A percentile compares a stretch with the other conserved stretches of the same genome.
Conservation (phyloP, 2,888 invertebrate genomes). For the Chironomus riparius region DNA sequence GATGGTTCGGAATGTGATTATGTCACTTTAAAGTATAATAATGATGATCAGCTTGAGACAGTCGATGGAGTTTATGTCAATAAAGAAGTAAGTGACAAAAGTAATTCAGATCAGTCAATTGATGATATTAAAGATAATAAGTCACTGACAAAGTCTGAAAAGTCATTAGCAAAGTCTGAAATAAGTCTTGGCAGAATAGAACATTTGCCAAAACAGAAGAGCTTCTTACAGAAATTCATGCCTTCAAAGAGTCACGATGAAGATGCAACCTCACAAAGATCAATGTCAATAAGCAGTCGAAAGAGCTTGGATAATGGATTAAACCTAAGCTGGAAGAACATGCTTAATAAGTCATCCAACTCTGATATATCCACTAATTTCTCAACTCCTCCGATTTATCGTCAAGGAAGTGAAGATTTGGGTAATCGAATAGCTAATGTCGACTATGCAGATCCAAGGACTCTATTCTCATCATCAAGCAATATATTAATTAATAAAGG, state of each 20-base stretch:
- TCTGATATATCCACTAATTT: background rate
- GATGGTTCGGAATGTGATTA: conserved; percentile 39
- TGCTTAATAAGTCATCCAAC: background rate
- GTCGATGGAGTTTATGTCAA: conserved; percentile 32
- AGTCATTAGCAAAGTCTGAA: background rate
- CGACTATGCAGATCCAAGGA: conserved; percentile 75
- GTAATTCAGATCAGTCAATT: background rate
- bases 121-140: conserved; percentile 9
- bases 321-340: conserved; percentile 11
- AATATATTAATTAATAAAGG: conserved; percentile 57
- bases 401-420: conserved; percentile 70
- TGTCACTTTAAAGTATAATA: conserved; percentile 39
- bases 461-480: conserved; percentile 48
- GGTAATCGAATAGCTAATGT: conserved; percentile 82
- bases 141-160: background rate
- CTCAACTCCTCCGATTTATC: conserved; percentile 47
- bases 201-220: background rate
- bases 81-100: conserved; percentile 2
- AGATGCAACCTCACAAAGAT: conserved; percentile 14
- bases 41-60: conserved; percentile 36
- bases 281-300: conserved; percentile 14
- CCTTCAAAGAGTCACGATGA: background rate
- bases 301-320: conserved; percentile 11
- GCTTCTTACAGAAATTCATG: conserved; percentile 14
- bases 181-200: background rate